Evolutionary conservation across 2,888 invertebrate species (phyloP), one percentile per base, ranked within the genome.

Genomic region (Ypsolopha sequella): DNA sequence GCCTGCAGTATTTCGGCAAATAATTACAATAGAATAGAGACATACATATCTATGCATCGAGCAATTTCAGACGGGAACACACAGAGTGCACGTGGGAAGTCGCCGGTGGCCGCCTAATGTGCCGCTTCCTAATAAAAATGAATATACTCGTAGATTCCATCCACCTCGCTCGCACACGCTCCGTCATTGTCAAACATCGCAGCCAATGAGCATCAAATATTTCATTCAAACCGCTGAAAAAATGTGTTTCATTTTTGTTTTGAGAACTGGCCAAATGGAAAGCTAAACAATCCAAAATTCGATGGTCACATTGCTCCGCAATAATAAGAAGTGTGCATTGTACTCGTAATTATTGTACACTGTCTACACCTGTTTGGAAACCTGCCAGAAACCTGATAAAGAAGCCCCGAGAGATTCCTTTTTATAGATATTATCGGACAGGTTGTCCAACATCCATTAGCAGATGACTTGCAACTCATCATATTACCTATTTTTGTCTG

Each of bases 91-190:
- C 73, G 76, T 77, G 80, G 70, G 68, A 65, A 24, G 24, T 24
- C 62, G 60, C 56, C 57, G 56, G 64, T 58, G 64, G 59, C 62
- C 63, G 65, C 68, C 67, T 84, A 82, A 84, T 82, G 69, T 68
- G 80, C 68, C 64, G 75, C 80, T 78, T 84, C 84, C 84, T 84
- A 75, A 82, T 84, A 81, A 80, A 50, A 80, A 68, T 52, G 51
- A 53, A 35, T 8, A n/a, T n/a, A n/a, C n/a, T n/a, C n/a, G n/a
- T 8, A 36, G 47, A 39, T 51, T 48, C 53, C 43, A 46, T 54
- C 41, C 47, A 46, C 38, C 47, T 53, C 38, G 38, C n/a, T n/a
- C 50, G 47, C 36, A 7, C 36, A 13, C 36, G 4, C 47, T 14
- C 10, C 34, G 34, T 45, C 45, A 45, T 45, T 45, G 45, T 45